Evolutionary conservation across 2,888 invertebrate genomes (phyloP).

Genomic region (Pharmacophagus antenor): DNA sequence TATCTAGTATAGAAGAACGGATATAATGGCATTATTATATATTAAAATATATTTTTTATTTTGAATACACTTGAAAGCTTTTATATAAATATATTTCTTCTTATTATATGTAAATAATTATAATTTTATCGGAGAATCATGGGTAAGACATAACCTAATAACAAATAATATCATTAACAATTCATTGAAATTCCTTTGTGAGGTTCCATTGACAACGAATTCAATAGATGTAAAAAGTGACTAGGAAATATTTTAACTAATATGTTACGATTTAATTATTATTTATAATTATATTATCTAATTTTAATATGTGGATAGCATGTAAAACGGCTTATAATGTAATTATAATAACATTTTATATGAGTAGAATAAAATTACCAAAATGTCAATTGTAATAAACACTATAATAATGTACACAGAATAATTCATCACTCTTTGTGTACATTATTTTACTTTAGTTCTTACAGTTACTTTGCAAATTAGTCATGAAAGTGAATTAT

Average conservation of each 20-base stretch:
- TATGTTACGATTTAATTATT: background rate
- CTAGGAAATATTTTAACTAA: background rate
- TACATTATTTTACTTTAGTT: too few relatives aligned
- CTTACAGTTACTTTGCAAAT: too few relatives aligned
- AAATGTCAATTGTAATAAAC: too few relatives aligned
- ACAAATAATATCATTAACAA: background rate
- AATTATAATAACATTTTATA: too few relatives aligned
- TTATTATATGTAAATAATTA: constrained; percentile 5
- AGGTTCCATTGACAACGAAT: background rate
- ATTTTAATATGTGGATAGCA: background rate
- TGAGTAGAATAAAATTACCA: too few relatives aligned
- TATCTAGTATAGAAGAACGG: constrained; percentile 10
- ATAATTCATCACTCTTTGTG: too few relatives aligned
- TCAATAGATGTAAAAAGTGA: background rate
- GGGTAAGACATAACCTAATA: constrained; percentile 1
- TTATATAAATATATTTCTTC: constrained; percentile 26
- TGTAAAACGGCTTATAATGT: too few relatives aligned
- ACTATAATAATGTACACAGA: too few relatives aligned
- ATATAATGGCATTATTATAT: background rate
- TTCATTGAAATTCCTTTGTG: background rate
- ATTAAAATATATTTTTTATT: constrained; percentile 21
- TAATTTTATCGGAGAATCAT: constrained; percentile 8
- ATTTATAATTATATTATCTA: background rate
- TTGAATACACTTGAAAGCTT: constrained; percentile 9
- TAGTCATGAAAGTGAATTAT: too few relatives aligned